Conservation (phyloP, 2,113 vertebrate genomes). For the Oenanthe melanoleuca region DNA sequence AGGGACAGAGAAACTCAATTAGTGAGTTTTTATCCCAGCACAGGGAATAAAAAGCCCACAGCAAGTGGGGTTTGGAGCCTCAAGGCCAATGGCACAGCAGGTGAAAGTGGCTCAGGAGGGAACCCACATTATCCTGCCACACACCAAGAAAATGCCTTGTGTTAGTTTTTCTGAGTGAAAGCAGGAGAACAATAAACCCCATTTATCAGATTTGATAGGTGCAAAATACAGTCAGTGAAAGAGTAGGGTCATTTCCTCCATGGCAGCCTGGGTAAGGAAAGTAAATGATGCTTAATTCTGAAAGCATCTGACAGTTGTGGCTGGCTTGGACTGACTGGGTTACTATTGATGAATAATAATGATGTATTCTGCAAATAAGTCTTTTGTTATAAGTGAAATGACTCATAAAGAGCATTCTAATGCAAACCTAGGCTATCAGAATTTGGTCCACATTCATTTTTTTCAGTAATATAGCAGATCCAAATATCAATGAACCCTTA, state of each 20-base stretch:
- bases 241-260: background rate
- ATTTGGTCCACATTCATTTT: background rate
- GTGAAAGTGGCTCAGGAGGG: background rate
- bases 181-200: background rate
- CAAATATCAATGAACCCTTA: background rate
- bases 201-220: background rate
- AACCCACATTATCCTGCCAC: background rate
- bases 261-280: background rate
- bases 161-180: background rate
- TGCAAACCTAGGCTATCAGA: background rate
- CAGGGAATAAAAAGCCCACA: background rate
- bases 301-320: background rate
- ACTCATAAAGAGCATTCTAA: background rate
- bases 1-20: background rate
- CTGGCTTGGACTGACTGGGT: background rate
- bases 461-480: background rate
- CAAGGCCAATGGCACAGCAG: background rate
- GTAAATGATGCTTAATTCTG: background rate
- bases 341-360: background rate
- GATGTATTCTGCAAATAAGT: background rate
- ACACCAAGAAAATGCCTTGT: background rate
- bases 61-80: background rate
- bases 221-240: background rate
- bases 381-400: background rate
- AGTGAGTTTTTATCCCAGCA: background rate